These are phyloP conservation scores for Drosophila prosaltans DNA, from an alignment of 1,140 invertebrate species.

Conservation along the genomic window DNA sequence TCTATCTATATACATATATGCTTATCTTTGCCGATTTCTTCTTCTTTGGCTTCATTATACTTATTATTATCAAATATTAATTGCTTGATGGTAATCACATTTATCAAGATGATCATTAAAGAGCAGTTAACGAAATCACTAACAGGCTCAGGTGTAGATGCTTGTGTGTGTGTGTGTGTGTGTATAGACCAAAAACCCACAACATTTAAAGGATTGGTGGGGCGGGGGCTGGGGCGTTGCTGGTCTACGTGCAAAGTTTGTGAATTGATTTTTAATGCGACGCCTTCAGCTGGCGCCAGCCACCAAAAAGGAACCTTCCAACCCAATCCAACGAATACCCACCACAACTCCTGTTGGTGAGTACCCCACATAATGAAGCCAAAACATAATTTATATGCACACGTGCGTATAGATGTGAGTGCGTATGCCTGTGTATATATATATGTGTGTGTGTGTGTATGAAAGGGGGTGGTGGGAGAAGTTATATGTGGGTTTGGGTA, in stretches of 20 bases:
- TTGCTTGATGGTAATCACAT: slow-evolving; percentile 10
- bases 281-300: slow-evolving; percentile 46
- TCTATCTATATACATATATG: neutral
- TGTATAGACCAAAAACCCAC: neutral
- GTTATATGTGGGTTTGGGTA: slow-evolving; percentile 19
- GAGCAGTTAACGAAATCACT: slow-evolving; percentile 11
- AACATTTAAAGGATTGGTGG: slow-evolving; percentile 13
- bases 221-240: slow-evolving; percentile 15
- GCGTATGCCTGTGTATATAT: slow-evolving; percentile 20
- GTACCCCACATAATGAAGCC: slow-evolving; percentile 64
- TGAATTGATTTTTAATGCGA: slow-evolving; percentile 79
- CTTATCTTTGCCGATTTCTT: slow-evolving; percentile 1
- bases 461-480: no score
- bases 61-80: slow-evolving; percentile 1
- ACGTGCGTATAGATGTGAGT: slow-evolving; percentile 40
- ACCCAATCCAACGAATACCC: neutral
- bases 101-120: slow-evolving; percentile 10
- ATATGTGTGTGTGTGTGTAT: slow-evolving; percentile 6
- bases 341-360: neutral
- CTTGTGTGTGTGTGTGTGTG: slow-evolving; percentile 7
- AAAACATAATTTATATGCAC: slow-evolving; percentile 73
- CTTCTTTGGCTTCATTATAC: neutral
- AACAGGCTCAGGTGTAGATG: neutral
- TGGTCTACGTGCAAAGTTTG: slow-evolving; percentile 67
- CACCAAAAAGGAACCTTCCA: neutral